These are phyloP conservation scores for Mesorhabditis spiculigera DNA, from an alignment of 2,888 invertebrate species.

Conservation along the genomic window DNA sequence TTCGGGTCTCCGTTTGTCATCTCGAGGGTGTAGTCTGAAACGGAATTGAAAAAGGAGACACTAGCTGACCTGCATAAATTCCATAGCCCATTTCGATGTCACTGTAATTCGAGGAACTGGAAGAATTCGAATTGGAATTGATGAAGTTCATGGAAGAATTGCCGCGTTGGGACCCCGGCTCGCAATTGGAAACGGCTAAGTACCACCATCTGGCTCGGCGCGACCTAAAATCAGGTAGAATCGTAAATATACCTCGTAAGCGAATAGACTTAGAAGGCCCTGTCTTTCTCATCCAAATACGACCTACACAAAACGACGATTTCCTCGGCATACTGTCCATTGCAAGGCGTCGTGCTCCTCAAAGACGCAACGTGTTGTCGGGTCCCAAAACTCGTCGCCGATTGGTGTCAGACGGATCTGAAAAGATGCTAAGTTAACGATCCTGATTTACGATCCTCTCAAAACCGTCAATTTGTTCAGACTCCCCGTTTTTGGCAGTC, in stretches of 20 bases:
- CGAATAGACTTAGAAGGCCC: no score
- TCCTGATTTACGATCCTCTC: no score
- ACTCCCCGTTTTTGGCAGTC: no score
- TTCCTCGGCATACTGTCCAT: slow-evolving; percentile 11
- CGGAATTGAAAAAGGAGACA: slow-evolving; percentile 58
- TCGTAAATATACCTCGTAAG: slow-evolving; percentile 6
- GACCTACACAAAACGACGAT: slow-evolving; percentile 22
- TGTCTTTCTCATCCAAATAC: no score
- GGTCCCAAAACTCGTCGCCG: neutral
- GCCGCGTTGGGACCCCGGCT: slow-evolving; percentile 15
- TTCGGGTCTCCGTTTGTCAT: slow-evolving; percentile 82
- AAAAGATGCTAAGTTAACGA: slow-evolving; percentile 11
- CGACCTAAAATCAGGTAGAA: slow-evolving; percentile 63
- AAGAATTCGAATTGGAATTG: neutral
- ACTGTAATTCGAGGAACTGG: neutral
- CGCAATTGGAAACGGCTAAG: slow-evolving; percentile 78
- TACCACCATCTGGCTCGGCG: slow-evolving; percentile 91
- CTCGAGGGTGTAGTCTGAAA: slow-evolving; percentile 71
- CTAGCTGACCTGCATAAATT: slow-evolving; percentile 12
- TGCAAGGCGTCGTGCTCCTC: slow-evolving; percentile 15
- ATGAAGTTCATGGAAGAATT: slow-evolving; percentile 12
- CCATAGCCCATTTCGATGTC: slow-evolving; percentile 13
- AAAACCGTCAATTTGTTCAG: no score
- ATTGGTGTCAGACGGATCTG: slow-evolving; percentile 24
- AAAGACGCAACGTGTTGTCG: neutral